Evolutionary conservation across 1,140 invertebrate species (phyloP).

Genomic region (Marisa cornuarietis): DNA sequence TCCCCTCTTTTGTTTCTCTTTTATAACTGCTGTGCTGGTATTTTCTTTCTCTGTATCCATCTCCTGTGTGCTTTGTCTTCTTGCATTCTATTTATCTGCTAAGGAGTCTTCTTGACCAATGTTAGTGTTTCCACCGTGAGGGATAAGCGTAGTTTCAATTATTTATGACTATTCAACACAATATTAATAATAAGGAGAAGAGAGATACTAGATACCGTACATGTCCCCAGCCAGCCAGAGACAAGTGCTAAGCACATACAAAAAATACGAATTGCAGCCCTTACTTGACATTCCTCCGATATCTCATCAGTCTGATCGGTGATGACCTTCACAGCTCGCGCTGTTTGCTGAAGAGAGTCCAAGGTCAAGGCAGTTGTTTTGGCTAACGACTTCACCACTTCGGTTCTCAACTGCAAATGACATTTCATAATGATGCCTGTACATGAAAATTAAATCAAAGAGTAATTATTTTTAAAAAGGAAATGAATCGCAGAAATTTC

Average conservation of each 20-base stretch:
- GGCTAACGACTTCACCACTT: conserved; percentile 37
- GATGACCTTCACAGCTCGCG: conserved; percentile 47
- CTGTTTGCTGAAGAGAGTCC: conserved; percentile 52
- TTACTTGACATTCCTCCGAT: conserved; percentile 47
- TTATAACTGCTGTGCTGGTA: too few species aligned
- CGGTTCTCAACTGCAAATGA: conserved; percentile 39
- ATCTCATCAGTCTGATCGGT: conserved; percentile 43
- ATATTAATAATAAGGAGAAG: background rate
- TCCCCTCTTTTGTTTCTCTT: too few species aligned
- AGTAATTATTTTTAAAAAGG: too few species aligned
- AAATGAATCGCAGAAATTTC: too few species aligned
- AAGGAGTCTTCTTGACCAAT: too few species aligned
- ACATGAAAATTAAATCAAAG: too few species aligned
- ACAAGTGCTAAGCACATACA: background rate
- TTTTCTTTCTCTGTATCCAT: too few species aligned
- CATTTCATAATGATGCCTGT: background rate
- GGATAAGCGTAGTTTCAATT: background rate
- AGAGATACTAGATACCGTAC: background rate
- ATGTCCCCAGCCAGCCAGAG: background rate
- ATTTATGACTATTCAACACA: background rate
- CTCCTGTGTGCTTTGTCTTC: too few species aligned
- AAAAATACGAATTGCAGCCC: background rate
- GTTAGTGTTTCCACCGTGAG: too few species aligned
- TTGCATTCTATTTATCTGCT: too few species aligned
- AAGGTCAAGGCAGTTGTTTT: conserved; percentile 38